These are phyloP conservation scores for Alviniconcha marisindica DNA, from an alignment of 1,140 invertebrate genomes.

Conservation along the genomic window DNA sequence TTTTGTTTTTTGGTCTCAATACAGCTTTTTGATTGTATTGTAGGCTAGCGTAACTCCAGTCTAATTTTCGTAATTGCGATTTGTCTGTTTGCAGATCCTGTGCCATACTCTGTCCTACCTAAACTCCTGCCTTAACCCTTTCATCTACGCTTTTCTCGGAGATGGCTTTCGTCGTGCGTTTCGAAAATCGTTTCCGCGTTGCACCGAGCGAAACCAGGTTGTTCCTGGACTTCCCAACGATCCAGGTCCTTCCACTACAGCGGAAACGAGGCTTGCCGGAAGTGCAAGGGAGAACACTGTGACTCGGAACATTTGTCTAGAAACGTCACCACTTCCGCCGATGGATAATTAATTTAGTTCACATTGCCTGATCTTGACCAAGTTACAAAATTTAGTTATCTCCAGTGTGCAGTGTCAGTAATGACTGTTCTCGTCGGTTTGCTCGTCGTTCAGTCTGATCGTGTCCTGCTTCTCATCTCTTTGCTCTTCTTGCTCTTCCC, in stretches of 20 bases:
- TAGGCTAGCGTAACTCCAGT: no score
- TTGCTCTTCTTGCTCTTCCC: no score
- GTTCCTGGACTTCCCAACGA: not conserved
- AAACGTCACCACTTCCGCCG: not conserved
- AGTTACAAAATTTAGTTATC: no score
- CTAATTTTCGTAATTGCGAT: no score
- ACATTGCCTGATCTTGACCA: not conserved
- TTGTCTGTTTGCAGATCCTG: slow-evolving; percentile 83
- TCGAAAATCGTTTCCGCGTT: slow-evolving; percentile 57
- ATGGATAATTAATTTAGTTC: not conserved
- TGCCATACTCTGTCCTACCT: slow-evolving; percentile 94
- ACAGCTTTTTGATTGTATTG: no score
- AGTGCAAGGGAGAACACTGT: not conserved
- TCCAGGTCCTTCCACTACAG: not conserved
- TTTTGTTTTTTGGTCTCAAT: no score
- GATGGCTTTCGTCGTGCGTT: slow-evolving; percentile 92
- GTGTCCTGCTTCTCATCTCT: no score
- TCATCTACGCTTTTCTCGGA: slow-evolving; percentile 94
- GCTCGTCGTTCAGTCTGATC: no score
- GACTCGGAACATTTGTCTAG: not conserved
- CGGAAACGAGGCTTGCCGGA: slow-evolving; percentile 12
- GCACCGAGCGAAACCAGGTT: slow-evolving; percentile 43
- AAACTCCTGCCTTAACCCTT: slow-evolving; percentile 96
- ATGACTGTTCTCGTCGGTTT: no score
- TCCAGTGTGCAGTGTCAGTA: no score